Base-by-base conservation (phyloP, 30 jellyfish, hydroid and myxozoan genomes). In the Nemopilema nomurai region DNA sequence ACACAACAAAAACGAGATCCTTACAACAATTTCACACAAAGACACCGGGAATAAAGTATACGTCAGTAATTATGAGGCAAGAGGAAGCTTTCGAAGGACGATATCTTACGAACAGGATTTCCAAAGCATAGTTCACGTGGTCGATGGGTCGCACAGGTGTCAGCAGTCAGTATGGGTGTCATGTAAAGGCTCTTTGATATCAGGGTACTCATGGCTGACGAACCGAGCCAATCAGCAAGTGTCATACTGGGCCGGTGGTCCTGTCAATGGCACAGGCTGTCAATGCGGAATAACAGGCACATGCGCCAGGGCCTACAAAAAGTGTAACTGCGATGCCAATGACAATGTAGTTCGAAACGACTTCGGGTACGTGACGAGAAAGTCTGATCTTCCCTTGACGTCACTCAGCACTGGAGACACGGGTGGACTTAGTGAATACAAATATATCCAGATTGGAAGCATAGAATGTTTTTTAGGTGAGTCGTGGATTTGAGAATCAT, bases 171-270 rank as follows among this genome's bases (percentile, higher is more conserved):
- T 67, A 33, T 8, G 7, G 3, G 50, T 67, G 33, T 4, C 8
- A 1, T 67, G 77, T 49, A 67, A 23, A 67, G 50, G 49, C 18
- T 67, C 77, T 26, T 3, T 67, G 33, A 67, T 67, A 1, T 8
- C 19, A 4, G 13, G 77, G 7, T 67, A 67, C 31, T 20, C 77
- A 1, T 69, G 82, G 74, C 75, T 81, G 33, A 50, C 74, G 0
- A 81, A 81, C 49, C 30, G 83, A 31, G 52, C 27, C 69, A 51
- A 28, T 28, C 67, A 69, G 24, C 49, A n/a, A 51, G 67, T 83
- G 92, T 33, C 84, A 4, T 81, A 68, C 76, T 69, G 83, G 83
- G 90, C 84, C 21, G 90, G 90, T 8, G 90, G 90, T 19, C 64
- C 84, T 6, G 63, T 41, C 0, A 65, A 30, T 53, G 84, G 83